Base-by-base conservation (phyloP, 2,888 invertebrate genomes). In the Xylophagus ater region DNA sequence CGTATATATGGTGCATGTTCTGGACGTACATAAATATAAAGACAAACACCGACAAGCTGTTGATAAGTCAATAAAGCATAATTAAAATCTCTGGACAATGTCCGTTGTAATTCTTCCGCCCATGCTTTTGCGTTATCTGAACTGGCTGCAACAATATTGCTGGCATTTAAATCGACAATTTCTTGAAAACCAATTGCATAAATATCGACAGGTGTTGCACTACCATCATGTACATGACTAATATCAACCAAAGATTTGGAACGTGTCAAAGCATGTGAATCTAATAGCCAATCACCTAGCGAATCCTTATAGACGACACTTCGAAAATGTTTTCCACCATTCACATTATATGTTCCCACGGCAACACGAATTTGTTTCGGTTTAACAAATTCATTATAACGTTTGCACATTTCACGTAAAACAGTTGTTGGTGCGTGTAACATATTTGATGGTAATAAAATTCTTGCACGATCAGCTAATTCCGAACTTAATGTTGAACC, bases 131-230 rank as follows among this genome's bases (percentile, higher is more conserved):
- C 87, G 64, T 92, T 92, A 50, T 87, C 86, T 4, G 82, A 80
- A 60, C 89, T 85, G 18, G 94, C 90, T 48, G 90, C 94, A 72
- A 98, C 81, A 51, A 99, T 97, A 61, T 98, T 99, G 50, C 88
- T 85, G 4, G 98, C 98, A 71, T 93, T 98, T 49, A 99, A 69
- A 67, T 99, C 98, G 8, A 99, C 97, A 49, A 98, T 96, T 71
- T 98, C 98, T 65, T 98, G 92, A 67, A 99, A 96, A 13, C 98
- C 98, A 58, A 98, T 85, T 2, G 94, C 96, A 69, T 84, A 97
- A 44, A 98, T 85, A 65, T 98, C 98, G 36, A 86, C 81, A 13
- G 88, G 61, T 36, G 54, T 54, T 8, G 51, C 47, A 6, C 52
- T 51, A 41, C 59, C 57, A 35, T 68, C 67, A 25, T 66, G 60